Evolutionary conservation across 2,888 invertebrate species (phyloP).

Genomic region (Melanargia galathea): DNA sequence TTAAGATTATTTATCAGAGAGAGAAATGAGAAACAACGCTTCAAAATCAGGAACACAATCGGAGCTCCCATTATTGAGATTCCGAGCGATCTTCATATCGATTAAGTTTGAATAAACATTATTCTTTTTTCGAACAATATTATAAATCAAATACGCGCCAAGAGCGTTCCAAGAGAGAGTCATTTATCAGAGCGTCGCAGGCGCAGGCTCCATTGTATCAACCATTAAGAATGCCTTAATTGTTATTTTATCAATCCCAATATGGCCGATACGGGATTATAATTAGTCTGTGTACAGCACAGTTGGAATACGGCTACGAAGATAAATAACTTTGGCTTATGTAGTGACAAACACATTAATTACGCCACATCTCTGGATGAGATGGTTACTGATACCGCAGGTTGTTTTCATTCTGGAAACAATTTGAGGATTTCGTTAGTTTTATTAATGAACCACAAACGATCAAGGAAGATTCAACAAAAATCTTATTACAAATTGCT

Average conservation of each 20-base stretch:
- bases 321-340: conserved; percentile 37
- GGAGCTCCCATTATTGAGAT: conserved; percentile 46
- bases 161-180: conserved; percentile 66
- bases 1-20: not conserved
- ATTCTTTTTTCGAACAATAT: conserved; percentile 73
- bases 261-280: conserved; percentile 68
- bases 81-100: conserved; percentile 73
- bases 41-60: conserved; percentile 18
- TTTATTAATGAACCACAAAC: not conserved
- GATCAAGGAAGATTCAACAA: too few relatives aligned
- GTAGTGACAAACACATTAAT: conserved; percentile 30
- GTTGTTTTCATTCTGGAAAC: conserved; percentile 3
- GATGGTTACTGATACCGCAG: conserved; percentile 24
- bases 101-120: conserved; percentile 77
- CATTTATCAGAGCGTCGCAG: conserved; percentile 72
- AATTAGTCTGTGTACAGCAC: conserved; percentile 59
- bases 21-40: conserved; percentile 2
- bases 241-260: conserved; percentile 79
- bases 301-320: conserved; percentile 37
- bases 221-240: conserved; percentile 75
- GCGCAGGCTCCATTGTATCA: conserved; percentile 69
- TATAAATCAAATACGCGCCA: conserved; percentile 78
- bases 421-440: conserved; percentile 8
- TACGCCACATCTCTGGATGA: conserved; percentile 18
- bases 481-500: too few relatives aligned